Percentiles rank a stretch among this genome's conserved stretches.
These are phyloP conservation scores for Oophaga sylvatica DNA, from an alignment of 2,797 vertebrate genomes.

Conservation along the genomic window DNA sequence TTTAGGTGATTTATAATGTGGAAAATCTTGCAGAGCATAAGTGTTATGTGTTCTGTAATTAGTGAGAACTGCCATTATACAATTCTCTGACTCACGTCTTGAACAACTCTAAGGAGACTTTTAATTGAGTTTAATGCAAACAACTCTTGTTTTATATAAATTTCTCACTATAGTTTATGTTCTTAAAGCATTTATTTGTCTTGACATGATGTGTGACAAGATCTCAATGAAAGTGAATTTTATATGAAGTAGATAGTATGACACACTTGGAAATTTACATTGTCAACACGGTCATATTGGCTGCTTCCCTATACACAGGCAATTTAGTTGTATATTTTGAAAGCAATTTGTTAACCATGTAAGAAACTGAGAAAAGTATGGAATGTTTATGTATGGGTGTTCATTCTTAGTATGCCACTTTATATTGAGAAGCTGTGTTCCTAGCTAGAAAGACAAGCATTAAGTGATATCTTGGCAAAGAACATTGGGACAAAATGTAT, in stretches of 20 bases:
- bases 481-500: conserved; percentile 1
- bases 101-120: conserved; percentile 63
- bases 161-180: conserved; percentile 61
- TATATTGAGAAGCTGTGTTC: conserved; percentile 49
- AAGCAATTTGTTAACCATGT: conserved; percentile 43
- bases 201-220: conserved; percentile 47
- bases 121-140: conserved; percentile 61
- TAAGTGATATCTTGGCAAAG: conserved; percentile 57
- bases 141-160: conserved; percentile 59
- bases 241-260: conserved; percentile 29
- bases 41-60: conserved; percentile 61
- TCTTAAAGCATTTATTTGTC: conserved; percentile 61
- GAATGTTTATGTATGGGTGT: conserved; percentile 46
- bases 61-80: conserved; percentile 58
- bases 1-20: conserved; percentile 62
- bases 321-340: conserved; percentile 55
- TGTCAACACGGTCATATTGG: conserved; percentile 33
- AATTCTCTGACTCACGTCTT: conserved; percentile 62
- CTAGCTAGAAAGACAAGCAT: conserved; percentile 53
- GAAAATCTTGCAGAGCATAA: conserved; percentile 50
- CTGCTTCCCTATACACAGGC: conserved; percentile 17
- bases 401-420: conserved; percentile 34
- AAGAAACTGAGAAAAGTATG: conserved; percentile 33
- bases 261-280: conserved; percentile 37
- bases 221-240: conserved; percentile 30